Conservation (phyloP, 1,140 invertebrate species). For the Leptoteleia sp. region DNA sequence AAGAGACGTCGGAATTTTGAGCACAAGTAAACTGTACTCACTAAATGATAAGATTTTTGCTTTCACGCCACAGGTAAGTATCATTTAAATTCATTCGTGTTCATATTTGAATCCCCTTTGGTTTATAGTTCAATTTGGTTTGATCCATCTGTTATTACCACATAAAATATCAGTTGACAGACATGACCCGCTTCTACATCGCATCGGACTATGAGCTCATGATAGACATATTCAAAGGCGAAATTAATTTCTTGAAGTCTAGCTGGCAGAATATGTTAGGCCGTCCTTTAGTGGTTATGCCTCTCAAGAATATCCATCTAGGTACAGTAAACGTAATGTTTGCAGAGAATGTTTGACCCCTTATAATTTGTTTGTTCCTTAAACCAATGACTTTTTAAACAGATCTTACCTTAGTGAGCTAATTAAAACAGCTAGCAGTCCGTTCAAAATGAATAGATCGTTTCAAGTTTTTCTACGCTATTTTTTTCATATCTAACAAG, state of each 20-base stretch:
- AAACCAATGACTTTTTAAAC: not conserved
- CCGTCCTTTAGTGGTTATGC: conserved; percentile 93
- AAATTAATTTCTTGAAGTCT: conserved; percentile 97
- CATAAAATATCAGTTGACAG: conserved; percentile 91
- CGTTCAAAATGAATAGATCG: not conserved
- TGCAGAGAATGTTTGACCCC: conserved; percentile 9
- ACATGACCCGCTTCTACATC: conserved; percentile 97
- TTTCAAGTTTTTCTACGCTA: conserved; percentile 2
- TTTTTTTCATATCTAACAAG: conserved; percentile 29
- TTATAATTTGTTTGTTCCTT: conserved; percentile 2
- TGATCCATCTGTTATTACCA: conserved; percentile 60
- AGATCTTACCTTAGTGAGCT: not conserved
- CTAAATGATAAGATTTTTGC: conserved; percentile 98
- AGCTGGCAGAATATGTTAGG: conserved; percentile 97
- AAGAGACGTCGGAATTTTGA: conserved; percentile 96
- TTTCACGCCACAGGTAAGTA: conserved; percentile 97
- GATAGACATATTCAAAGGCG: conserved; percentile 97
- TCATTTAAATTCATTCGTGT: not conserved
- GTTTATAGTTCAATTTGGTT: conserved; percentile 40
- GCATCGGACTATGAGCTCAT: conserved; percentile 97
- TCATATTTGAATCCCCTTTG: conserved; percentile 27
- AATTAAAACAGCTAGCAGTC: conserved; percentile 4
- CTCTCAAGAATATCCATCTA: conserved; percentile 94
- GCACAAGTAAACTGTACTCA: conserved; percentile 99
- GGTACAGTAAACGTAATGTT: conserved; percentile 84